Base-by-base conservation (phyloP, 2,797 vertebrate genomes). In the Hybognathus amarus region DNA sequence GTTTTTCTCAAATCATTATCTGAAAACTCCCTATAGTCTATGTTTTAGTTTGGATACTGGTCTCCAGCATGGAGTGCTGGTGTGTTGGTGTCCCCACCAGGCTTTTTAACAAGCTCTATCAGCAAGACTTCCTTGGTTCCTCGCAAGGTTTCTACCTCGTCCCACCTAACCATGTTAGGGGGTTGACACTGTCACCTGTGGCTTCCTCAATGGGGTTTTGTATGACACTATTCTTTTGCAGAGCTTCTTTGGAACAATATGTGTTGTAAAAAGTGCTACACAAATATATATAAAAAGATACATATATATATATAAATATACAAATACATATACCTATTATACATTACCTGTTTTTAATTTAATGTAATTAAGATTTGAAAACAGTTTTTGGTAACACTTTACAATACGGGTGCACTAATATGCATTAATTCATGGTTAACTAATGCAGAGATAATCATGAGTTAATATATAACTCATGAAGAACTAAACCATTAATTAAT, bases 51-150 rank as follows among this genome's bases (percentile, higher is more conserved):
- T 27, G 24, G 24, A 77, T 18, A 17, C 75, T 63, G 24, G 36
- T 67, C 38, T 67, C 69, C 80, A 42, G 74, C 45, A 77, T 77
- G 66, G 68, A 38, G 24, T 42, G 24, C 36, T 22, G 73, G 33
- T 77, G 59, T 82, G 69, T 24, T 20, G 18, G 50, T 59, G 61
- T 76, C 64, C 73, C 73, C 63, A 83, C 70, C 64, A 83, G 47
- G 63, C 63, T 68, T 76, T 76, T 82, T 80, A 80, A 70, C 79
- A 71, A 80, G 79, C 79, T 42, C 54, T 59, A 80, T 36, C 79
- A 70, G 79, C 67, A 80, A 71, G 79, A 80, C 63, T 24, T 54
- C 64, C 30, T 18, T 79, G 64, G 77, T 40, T 80, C 36, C 38
- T 42, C 2, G 24, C 33, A 42, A 80, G 38, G 22, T 59, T 56